Evolutionary conservation across 92 coral and sea anemone species (phyloP).

Genomic region (Umimayanthus kanabou): DNA sequence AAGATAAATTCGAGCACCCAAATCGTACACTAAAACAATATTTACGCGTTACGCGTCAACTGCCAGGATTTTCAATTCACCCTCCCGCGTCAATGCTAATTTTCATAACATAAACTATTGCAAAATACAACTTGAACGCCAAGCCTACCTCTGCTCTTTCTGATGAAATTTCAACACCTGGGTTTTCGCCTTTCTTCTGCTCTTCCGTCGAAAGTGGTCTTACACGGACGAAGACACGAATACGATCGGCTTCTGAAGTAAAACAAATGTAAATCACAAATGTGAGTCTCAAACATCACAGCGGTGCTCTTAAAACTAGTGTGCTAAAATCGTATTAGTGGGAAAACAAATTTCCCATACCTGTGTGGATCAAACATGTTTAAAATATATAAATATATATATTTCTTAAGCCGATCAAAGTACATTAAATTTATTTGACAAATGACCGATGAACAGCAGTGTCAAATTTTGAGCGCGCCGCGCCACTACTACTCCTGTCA

Average conservation of each 20-base stretch:
- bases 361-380: background rate
- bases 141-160: slow-evolving; percentile 80
- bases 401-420: background rate
- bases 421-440: background rate
- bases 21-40: background rate
- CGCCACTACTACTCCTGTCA: background rate
- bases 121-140: background rate
- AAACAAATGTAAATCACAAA: slow-evolving; percentile 7
- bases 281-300: background rate
- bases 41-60: background rate
- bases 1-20: no score
- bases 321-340: background rate
- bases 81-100: background rate
- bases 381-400: background rate
- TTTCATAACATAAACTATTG: background rate
- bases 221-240: slow-evolving; percentile 86
- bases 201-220: slow-evolving; percentile 81
- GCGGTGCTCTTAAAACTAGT: background rate
- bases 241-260: slow-evolving; percentile 70
- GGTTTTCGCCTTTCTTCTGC: slow-evolving; percentile 64
- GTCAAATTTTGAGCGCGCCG: background rate
- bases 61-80: background rate
- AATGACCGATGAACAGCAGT: background rate
- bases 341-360: background rate
- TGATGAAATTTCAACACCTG: slow-evolving; percentile 73